phyloP scores from a whole-genome alignment of 2,888 invertebrate species.

The Xylota segnis region DNA sequence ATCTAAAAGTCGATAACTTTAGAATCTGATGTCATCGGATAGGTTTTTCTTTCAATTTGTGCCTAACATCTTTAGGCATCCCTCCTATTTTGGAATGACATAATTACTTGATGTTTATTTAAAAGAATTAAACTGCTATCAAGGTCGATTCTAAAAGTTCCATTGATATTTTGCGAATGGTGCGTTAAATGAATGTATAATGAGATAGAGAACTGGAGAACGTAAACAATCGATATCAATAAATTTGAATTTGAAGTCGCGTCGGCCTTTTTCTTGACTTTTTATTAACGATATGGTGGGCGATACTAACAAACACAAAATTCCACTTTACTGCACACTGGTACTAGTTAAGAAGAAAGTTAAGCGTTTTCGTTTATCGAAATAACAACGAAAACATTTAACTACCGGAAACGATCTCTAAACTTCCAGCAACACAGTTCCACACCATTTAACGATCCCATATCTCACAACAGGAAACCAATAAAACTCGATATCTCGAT shows the following conservation, averaged over 20 bases:
- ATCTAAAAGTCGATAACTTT: neutral
- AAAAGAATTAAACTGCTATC: slow-evolving; percentile 21
- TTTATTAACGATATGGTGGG: neutral
- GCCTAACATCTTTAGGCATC: neutral
- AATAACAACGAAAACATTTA: neutral
- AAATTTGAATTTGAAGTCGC: neutral
- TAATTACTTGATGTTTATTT: slow-evolving; percentile 16
- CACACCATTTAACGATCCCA: slow-evolving; percentile 6
- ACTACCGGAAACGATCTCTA: slow-evolving; percentile 34
- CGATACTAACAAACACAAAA: neutral
- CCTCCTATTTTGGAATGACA: slow-evolving; percentile 14
- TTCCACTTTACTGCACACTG: neutral
- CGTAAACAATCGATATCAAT: neutral
- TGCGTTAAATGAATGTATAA: slow-evolving; percentile 1
- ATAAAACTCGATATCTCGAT: slow-evolving; percentile 39
- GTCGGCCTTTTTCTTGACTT: neutral
- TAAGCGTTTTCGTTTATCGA: neutral
- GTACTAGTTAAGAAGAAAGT: neutral
- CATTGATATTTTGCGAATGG: slow-evolving; percentile 25
- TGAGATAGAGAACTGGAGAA: neutral
- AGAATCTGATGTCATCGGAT: slow-evolving; percentile 29
- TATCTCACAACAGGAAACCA: slow-evolving; percentile 50
- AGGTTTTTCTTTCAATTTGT: neutral
- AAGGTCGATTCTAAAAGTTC: slow-evolving; percentile 14
- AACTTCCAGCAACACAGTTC: neutral